Conservation (phyloP, 2,888 invertebrate species). For the Thera britannica region DNA sequence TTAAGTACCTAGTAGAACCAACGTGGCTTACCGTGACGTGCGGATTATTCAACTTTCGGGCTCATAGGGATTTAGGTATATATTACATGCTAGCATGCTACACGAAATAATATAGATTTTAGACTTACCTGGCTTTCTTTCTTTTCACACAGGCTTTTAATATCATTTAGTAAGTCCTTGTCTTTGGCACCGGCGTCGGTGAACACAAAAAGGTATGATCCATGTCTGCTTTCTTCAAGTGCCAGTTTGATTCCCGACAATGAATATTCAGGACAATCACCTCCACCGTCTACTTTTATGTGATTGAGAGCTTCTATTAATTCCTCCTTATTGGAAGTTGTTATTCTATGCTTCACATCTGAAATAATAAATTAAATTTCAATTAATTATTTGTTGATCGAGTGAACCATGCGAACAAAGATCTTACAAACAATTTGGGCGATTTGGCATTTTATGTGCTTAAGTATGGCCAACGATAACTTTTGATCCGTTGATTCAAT, state of each 20-base stretch:
- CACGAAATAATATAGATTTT: background rate
- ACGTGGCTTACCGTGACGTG: too few relatives aligned
- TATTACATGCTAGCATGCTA: too few relatives aligned
- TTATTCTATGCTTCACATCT: slow-evolving; percentile 13
- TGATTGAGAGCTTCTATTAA: slow-evolving; percentile 27
- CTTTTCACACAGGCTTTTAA: slow-evolving; percentile 40
- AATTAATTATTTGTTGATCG: too few relatives aligned
- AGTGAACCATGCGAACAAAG: too few relatives aligned
- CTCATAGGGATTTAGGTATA: too few relatives aligned
- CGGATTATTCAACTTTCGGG: too few relatives aligned
- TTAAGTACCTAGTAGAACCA: too few relatives aligned
- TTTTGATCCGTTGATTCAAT: too few relatives aligned
- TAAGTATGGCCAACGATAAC: too few relatives aligned
- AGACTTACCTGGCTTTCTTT: slow-evolving; percentile 40
- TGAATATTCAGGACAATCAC: slow-evolving; percentile 37
- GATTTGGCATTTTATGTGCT: too few relatives aligned
- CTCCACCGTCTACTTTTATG: slow-evolving; percentile 11
- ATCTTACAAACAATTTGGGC: too few relatives aligned
- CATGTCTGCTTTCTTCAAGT: slow-evolving; percentile 35
- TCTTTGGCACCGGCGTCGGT: slow-evolving; percentile 49
- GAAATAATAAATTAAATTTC: too few relatives aligned
- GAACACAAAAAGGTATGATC: slow-evolving; percentile 43
- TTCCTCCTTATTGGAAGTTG: slow-evolving; percentile 16
- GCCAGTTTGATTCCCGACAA: slow-evolving; percentile 36
- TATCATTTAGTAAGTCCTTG: slow-evolving; percentile 20